A percentile compares a stretch with the other conserved stretches of the same genome.
phyloP scores from a whole-genome alignment of 2,113 vertebrate genomes.

The Spilogale gracilis region DNA sequence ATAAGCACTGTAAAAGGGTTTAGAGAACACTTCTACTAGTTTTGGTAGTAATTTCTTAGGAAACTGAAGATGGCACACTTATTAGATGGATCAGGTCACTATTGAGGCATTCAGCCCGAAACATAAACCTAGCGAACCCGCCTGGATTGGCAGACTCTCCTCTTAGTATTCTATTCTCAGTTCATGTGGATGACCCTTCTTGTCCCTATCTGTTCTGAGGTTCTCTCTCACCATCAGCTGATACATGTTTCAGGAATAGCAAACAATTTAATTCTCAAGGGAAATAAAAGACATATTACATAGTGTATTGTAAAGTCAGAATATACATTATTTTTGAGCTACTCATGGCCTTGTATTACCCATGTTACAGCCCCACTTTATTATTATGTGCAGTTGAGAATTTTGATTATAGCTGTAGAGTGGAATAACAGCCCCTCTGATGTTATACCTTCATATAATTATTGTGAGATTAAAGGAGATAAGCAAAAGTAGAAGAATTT shows the following conservation, averaged over 20 bases:
- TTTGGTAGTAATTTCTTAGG: not conserved
- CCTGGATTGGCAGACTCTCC: not conserved
- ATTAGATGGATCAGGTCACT: not conserved
- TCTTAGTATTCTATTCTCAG: not conserved
- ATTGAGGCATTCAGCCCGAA: not conserved
- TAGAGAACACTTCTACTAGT: not conserved
- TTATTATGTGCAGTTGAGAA: not conserved
- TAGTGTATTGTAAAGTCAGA: not conserved
- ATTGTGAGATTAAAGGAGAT: slow-evolving; percentile 11
- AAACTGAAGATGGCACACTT: not conserved
- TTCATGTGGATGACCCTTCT: not conserved
- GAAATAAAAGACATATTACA: not conserved
- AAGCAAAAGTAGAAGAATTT: slow-evolving; percentile 26
- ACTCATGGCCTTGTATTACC: not conserved
- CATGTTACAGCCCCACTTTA: not conserved
- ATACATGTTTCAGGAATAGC: not conserved
- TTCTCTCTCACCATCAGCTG: not conserved
- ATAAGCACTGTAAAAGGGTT: not conserved
- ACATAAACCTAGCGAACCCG: not conserved
- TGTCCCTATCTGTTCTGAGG: not conserved
- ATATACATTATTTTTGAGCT: not conserved
- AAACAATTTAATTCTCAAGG: slow-evolving; percentile 3
- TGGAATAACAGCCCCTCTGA: not conserved
- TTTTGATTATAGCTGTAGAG: not conserved
- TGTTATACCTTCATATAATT: not conserved